These are phyloP conservation scores for Myrmecophaga tridactyla DNA, from an alignment of 2,113 vertebrate species.

Conservation along the genomic window DNA sequence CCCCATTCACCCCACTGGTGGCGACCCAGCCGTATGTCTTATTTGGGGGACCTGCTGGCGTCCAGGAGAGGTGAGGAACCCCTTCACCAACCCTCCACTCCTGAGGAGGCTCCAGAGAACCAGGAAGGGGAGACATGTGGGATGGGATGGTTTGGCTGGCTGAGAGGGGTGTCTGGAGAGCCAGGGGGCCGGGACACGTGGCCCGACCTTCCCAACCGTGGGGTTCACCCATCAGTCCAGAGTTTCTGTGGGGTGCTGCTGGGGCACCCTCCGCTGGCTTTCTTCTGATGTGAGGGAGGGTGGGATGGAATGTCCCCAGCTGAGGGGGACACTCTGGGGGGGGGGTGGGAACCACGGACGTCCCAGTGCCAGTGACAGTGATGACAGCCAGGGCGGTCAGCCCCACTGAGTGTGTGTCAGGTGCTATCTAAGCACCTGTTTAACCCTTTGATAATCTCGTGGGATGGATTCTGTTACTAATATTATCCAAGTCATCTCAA, in stretches of 20 bases:
- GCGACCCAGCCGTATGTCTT: background rate
- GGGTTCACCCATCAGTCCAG: background rate
- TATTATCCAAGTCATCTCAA: background rate
- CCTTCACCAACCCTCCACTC: background rate
- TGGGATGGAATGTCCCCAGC: rapidly evolving
- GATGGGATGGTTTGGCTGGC: background rate
- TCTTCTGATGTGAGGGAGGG: background rate
- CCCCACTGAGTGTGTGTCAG: background rate
- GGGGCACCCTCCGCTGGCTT: background rate
- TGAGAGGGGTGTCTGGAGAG: background rate
- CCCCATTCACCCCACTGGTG: background rate
- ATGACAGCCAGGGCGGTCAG: background rate
- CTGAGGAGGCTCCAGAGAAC: background rate
- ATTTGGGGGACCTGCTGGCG: background rate
- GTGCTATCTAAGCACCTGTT: background rate
- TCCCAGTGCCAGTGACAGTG: background rate
- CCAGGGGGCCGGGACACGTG: background rate
- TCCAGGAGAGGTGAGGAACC: no score
- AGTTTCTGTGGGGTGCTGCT: background rate
- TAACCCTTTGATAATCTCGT: background rate
- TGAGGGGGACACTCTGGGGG: background rate
- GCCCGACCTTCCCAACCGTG: background rate
- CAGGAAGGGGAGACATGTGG: background rate
- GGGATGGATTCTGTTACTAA: background rate
- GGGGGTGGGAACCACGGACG: background rate